Base-by-base conservation (phyloP, 1,140 invertebrate species). In the Fopius arisanus region DNA sequence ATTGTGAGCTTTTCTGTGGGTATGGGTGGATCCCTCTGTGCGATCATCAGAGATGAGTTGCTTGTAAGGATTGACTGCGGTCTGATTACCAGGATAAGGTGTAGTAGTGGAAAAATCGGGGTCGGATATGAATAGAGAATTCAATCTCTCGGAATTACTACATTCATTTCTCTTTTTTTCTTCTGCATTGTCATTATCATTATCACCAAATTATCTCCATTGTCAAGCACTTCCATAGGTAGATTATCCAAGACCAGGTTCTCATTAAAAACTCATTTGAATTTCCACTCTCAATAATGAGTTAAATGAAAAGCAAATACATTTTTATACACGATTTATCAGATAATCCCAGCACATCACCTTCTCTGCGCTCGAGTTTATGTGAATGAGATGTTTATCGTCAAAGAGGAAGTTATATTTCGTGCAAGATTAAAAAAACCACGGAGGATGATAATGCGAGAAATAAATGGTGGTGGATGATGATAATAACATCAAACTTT, bases 401-500 rank as follows among this genome's bases (percentile, higher is more conserved):
- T 37, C 33, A 37, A 37, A 37, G 33, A 37, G 12, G 9, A 1
- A 37, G 33, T 7, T 12, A 12, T 37, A 7, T 1, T 10, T 37
- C 12, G 33, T 37, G 33, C 7, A 37, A 33, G 31, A 14, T 4
- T 26, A 48, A 72, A 72, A 21, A 72, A 26, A 67, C 14, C 0
- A 67, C 5, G 28, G 9, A 7, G 70, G 63, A 72, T 72, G 29
- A 67, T 66, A 51, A 40, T 72, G 63, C 33, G 21, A 16, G 4
- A 37, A 63, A 71, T 31, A 33, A 40, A 28, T 23, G n/a, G 33
- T 40, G 54, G 14, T 67, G 16, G 16, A 37, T n/a, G 80, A 81
- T 81, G 83, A 86, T 87, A 87, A 87, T 86, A 87, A 86, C 83
- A 87, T 87, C 84, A 86, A 86, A 84, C 85, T 87, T 86, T 85